A percentile compares a stretch with the other conserved stretches of the same genome.
Conservation (phyloP, 2,797 vertebrate species). For the Bradypodion ventrale region DNA sequence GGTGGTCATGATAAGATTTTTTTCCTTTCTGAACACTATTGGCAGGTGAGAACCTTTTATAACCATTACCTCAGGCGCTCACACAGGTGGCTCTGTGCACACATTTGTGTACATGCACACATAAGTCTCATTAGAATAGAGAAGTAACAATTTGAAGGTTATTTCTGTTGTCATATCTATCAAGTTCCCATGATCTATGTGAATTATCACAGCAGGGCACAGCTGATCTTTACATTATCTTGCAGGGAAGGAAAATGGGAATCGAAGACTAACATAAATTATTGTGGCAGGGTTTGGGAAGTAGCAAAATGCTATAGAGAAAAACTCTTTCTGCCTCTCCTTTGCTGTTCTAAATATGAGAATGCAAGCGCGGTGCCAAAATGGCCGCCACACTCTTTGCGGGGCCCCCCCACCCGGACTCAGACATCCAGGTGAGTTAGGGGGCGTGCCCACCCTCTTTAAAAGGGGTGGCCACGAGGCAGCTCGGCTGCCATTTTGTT, state of each 20-base stretch:
- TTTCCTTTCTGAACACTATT: constrained; percentile 18
- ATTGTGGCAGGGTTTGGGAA: constrained; percentile 37
- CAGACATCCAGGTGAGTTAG: no score
- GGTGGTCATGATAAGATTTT: constrained; percentile 8
- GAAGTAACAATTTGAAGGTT: constrained; percentile 49
- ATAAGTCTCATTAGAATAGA: constrained; percentile 41
- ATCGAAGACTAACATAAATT: constrained; percentile 34
- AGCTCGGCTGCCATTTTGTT: no score
- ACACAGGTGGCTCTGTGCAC: neutral
- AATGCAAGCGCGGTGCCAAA: no score
- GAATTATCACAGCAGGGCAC: constrained; percentile 51
- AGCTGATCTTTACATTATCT: constrained; percentile 55
- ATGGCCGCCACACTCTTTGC: no score
- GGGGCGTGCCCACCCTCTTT: no score
- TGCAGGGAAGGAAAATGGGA: constrained; percentile 49
- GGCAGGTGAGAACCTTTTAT: constrained; percentile 5
- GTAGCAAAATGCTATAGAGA: constrained; percentile 6
- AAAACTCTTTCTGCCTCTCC: constrained; percentile 34
- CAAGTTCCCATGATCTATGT: constrained; percentile 52
- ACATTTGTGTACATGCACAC: neutral
- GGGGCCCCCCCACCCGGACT: no score
- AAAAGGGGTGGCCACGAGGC: no score
- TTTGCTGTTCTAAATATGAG: constrained; percentile 34
- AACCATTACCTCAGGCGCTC: constrained; percentile 36
- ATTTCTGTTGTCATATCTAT: constrained; percentile 52